A percentile compares a stretch with the other conserved stretches of the same genome.
These are phyloP conservation scores for Lepeophtheirus salmonis DNA, from an alignment of 1,140 invertebrate genomes.

Conservation along the genomic window DNA sequence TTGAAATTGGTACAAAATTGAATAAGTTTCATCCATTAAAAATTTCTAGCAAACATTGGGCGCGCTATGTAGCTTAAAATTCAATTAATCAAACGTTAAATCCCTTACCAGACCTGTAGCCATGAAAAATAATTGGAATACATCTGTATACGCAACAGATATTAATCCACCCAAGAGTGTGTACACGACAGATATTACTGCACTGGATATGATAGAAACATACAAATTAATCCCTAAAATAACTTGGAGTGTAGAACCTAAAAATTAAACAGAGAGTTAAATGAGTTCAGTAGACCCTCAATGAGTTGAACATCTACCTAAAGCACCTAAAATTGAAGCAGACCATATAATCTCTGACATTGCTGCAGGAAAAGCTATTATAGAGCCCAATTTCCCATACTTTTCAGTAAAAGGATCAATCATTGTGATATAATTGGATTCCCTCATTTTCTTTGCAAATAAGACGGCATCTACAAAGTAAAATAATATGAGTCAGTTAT, in stretches of 20 bases:
- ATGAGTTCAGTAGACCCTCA: neutral
- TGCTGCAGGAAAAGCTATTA: constrained; percentile 85
- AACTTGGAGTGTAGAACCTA: constrained; percentile 63
- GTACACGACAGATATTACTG: constrained; percentile 89
- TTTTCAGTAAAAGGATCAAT: constrained; percentile 75
- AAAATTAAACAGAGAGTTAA: neutral
- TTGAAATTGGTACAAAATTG: no score
- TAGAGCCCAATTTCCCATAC: constrained; percentile 57
- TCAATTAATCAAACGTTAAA: no score
- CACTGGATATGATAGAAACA: constrained; percentile 79
- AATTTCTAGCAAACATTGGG: no score
- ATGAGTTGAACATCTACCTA: constrained; percentile 40
- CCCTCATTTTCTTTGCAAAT: constrained; percentile 91
- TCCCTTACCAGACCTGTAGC: constrained; percentile 70
- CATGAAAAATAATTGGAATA: constrained; percentile 96
- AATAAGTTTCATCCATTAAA: no score
- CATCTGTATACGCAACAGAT: constrained; percentile 94
- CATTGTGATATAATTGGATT: constrained; percentile 96
- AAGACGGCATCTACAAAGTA: constrained; percentile 63
- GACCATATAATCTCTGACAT: constrained; percentile 96
- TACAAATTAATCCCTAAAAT: constrained; percentile 87
- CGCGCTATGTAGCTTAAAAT: no score
- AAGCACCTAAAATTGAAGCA: constrained; percentile 75
- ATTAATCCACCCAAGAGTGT: constrained; percentile 93
- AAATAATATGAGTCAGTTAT: constrained; percentile 15